Percentiles rank a stretch among this genome's conserved stretches.
Evolutionary conservation across 2,113 vertebrate species (phyloP).

Genomic region (Empidonax traillii): DNA sequence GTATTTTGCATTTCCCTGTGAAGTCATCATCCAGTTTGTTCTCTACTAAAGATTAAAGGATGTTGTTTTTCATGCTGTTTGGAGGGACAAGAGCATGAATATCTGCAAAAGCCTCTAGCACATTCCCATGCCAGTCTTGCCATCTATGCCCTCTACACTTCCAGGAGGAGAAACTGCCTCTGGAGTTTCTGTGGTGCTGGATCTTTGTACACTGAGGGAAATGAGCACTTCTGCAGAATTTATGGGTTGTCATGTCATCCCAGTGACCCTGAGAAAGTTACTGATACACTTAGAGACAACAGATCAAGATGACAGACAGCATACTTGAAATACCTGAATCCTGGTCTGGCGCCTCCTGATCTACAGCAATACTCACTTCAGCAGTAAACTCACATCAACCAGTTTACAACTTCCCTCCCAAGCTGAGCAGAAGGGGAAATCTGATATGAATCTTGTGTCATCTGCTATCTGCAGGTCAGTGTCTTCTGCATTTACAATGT

Average conservation of each 20-base stretch:
- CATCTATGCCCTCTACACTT: neutral
- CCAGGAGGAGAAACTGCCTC: neutral
- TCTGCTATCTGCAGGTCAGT: neutral
- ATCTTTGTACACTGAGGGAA: neutral
- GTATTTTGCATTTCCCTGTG: slow-evolving; percentile 25
- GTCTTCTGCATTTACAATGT: neutral
- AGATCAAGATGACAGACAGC: neutral
- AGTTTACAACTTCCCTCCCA: neutral
- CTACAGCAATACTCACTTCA: neutral
- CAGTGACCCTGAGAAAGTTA: neutral
- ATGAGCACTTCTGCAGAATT: neutral
- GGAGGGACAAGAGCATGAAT: neutral
- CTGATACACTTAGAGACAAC: neutral
- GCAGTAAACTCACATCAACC: neutral
- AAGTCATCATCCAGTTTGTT: neutral
- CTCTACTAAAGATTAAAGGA: neutral
- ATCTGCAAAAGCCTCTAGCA: neutral
- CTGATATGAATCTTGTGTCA: neutral
- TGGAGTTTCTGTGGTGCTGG: neutral
- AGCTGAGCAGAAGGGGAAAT: neutral
- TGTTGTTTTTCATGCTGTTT: neutral
- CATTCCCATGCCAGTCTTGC: neutral
- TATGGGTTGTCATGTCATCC: neutral
- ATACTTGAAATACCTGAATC: neutral
- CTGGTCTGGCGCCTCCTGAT: neutral